Percentiles rank a stretch among this genome's conserved stretches.
These are phyloP conservation scores for Thinocorus orbignyianus DNA, from an alignment of 2,113 vertebrate species.

Conservation along the genomic window DNA sequence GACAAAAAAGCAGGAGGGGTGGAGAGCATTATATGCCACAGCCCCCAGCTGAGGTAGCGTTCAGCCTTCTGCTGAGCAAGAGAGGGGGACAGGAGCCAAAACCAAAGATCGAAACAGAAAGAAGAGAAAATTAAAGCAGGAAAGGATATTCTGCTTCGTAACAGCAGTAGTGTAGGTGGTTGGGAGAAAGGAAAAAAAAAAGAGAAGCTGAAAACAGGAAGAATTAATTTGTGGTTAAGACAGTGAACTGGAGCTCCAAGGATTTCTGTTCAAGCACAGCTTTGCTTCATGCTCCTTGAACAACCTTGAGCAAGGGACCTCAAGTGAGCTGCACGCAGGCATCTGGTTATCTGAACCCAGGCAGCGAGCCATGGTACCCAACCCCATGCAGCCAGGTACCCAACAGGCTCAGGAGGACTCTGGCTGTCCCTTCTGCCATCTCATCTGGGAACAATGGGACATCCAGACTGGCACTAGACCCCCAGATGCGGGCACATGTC, in stretches of 20 bases:
- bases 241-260: not conserved
- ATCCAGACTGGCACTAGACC: not conserved
- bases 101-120: not conserved
- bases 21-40: constrained; percentile 8
- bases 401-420: not conserved
- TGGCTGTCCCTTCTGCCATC: not conserved
- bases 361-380: rapidly evolving
- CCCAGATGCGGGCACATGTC: not conserved
- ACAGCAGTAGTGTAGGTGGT: constrained; percentile 52
- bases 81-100: constrained; percentile 32
- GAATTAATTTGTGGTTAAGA: constrained; percentile 2
- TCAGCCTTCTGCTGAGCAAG: not conserved
- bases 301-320: not conserved
- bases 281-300: not conserved
- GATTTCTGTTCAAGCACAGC: not conserved
- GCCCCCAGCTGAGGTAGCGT: not conserved
- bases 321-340: not conserved
- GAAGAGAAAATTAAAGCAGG: not conserved
- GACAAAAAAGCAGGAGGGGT: constrained; percentile 32
- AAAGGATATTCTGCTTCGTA: constrained; percentile 11
- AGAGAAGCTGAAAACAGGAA: not conserved
- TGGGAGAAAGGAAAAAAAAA: not conserved
- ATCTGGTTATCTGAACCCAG: not conserved
- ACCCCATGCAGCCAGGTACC: rapidly evolving
- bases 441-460: not conserved